Evolutionary conservation across 2,113 vertebrate species (phyloP).

Genomic region (Cryptomyrus ogoouensis): DNA sequence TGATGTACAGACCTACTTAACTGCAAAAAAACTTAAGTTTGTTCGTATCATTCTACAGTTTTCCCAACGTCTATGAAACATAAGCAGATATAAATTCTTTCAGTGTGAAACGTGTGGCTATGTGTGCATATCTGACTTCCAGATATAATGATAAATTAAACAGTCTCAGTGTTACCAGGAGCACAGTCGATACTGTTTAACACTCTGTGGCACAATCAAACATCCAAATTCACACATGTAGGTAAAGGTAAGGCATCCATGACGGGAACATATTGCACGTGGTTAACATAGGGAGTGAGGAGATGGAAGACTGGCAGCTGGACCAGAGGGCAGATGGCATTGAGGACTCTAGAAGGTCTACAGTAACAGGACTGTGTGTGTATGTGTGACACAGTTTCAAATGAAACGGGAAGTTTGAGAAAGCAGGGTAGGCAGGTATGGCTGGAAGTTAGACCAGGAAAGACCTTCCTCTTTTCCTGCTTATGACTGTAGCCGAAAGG

Average conservation of each 20-base stretch:
- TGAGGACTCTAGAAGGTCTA: neutral
- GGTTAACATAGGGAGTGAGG: neutral
- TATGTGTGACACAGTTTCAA: neutral
- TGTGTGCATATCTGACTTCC: neutral
- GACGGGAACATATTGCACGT: neutral
- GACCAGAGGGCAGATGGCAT: slow-evolving; percentile 15
- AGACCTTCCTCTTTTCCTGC: neutral
- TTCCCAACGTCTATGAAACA: neutral
- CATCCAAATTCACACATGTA: slow-evolving; percentile 1
- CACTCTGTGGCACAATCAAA: neutral
- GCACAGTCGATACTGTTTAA: neutral
- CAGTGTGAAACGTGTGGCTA: neutral
- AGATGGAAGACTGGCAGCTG: slow-evolving; percentile 27
- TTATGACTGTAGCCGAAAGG: neutral
- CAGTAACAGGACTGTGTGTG: neutral
- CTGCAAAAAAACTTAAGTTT: neutral
- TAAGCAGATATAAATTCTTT: neutral
- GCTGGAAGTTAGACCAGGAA: neutral
- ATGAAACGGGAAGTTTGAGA: neutral
- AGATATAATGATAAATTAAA: neutral
- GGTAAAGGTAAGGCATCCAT: slow-evolving; percentile 52
- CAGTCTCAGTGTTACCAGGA: neutral
- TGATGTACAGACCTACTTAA: neutral
- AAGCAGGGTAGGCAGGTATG: neutral
- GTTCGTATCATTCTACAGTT: neutral